Base-by-base conservation (phyloP, 2,113 vertebrate species). In the Rhinoderma darwinii region DNA sequence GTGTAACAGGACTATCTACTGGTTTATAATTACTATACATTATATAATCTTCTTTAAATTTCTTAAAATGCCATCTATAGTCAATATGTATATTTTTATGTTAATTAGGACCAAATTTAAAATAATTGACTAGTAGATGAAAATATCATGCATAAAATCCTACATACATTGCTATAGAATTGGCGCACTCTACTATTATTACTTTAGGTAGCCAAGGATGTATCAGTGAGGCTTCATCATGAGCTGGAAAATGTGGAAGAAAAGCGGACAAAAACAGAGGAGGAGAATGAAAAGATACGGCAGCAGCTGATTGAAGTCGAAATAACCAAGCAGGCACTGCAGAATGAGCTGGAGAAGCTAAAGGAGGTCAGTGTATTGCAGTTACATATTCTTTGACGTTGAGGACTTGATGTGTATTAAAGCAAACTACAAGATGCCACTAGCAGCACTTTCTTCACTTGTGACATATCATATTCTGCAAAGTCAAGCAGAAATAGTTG, bases 171-270 rank as follows among this genome's bases (percentile, higher is more conserved):
- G n/a, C 30, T 81, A 18, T 27, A 61, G 2, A 10, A 43, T 20
- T 20, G 32, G 14, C 25, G 18, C 22, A 59, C 20, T 50, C 0
- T 83, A 50, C n/a, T 43, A 72, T 43, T 86, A 47, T 39, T 87
- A 22, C 51, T 90, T 83, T 93, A 99, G 98, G 98, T 99, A 91
- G 98, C 98, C 30, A 99, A 99, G 88, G 98, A 99, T 89, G 98
- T 99, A 32, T 99, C 98, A 0, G 98, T 99, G 88, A 96, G 98
- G 84, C 93, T 99, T 91, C 98, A 99, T 90, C 97, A 99, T 1
- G 98, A 99, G 89, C 90, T 99, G 88, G 98, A 99, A 95, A 99
- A 95, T 0, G 98, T 99, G 88, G 98, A 99, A 93, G 98, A 99
- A 92, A 99, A 99, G 89, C 94, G 98, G 85, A 96, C 97, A 15